A percentile compares a stretch with the other conserved stretches of the same genome.
Conservation (phyloP, 2,888 invertebrate genomes). For the Melitaea athalia region DNA sequence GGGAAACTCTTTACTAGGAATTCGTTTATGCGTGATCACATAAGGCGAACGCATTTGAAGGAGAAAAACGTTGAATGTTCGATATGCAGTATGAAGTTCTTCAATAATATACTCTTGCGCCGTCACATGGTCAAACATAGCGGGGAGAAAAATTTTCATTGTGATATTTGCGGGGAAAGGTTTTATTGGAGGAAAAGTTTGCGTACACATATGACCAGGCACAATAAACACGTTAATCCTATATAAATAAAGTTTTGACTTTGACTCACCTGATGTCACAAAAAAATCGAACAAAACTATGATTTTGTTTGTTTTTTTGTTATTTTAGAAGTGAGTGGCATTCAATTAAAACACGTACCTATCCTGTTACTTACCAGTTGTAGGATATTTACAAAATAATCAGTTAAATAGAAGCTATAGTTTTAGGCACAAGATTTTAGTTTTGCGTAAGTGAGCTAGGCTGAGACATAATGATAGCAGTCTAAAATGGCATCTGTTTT, state of each 20-base stretch:
- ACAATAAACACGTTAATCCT: conserved; percentile 56
- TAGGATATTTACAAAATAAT: too few relatives aligned
- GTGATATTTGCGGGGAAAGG: conserved; percentile 83
- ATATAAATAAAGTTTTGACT: conserved; percentile 34
- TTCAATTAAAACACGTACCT: too few relatives aligned
- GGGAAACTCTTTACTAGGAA: conserved; percentile 70
- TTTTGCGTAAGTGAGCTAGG: too few relatives aligned
- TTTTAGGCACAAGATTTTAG: too few relatives aligned
- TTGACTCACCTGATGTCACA: too few relatives aligned
- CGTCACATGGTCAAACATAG: conserved; percentile 76
- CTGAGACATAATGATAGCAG: too few relatives aligned
- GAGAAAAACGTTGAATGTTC: conserved; percentile 74
- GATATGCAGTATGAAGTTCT: conserved; percentile 74
- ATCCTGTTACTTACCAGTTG: too few relatives aligned
- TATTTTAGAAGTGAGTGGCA: too few relatives aligned
- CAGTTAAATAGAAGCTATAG: too few relatives aligned
- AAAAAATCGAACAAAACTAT: too few relatives aligned
- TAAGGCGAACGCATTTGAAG: conserved; percentile 70
- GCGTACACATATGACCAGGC: conserved; percentile 79
- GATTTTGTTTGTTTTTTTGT: too few relatives aligned
- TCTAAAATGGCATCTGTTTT: too few relatives aligned
- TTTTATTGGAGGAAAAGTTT: conserved; percentile 84
- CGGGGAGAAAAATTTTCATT: conserved; percentile 81
- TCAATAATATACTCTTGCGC: conserved; percentile 68
- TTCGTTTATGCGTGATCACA: conserved; percentile 71